These are phyloP conservation scores for Xiphophorus couchianus DNA, from an alignment of 2,113 vertebrate genomes.

Conservation along the genomic window DNA sequence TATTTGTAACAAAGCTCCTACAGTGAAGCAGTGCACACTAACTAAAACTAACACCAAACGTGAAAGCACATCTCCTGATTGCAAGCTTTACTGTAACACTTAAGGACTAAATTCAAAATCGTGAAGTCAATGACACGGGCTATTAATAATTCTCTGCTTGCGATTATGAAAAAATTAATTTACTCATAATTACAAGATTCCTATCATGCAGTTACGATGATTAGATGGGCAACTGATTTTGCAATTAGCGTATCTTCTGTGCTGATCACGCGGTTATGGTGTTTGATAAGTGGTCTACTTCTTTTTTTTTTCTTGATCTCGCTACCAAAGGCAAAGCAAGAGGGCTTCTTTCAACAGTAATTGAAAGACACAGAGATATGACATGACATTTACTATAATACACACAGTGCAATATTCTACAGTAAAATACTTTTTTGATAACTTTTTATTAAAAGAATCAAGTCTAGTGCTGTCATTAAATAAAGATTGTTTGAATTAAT, in stretches of 20 bases:
- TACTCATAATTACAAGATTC: conserved; percentile 10
- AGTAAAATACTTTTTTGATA: neutral
- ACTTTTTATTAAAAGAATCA: neutral
- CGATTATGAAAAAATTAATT: conserved; percentile 18
- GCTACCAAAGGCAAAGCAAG: neutral
- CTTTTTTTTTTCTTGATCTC: neutral
- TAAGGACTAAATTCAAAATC: neutral
- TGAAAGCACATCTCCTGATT: conserved; percentile 4
- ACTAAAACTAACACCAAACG: neutral
- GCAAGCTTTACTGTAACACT: neutral
- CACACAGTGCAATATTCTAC: neutral
- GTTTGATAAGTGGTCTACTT: neutral
- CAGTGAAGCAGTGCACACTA: neutral
- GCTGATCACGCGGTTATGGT: conserved; percentile 14
- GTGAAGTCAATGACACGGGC: neutral
- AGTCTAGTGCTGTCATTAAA: too few relatives aligned
- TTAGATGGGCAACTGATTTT: conserved; percentile 27
- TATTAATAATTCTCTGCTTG: conserved; percentile 9
- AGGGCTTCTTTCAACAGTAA: neutral
- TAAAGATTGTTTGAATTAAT: too few relatives aligned
- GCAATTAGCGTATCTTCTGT: conserved; percentile 9
- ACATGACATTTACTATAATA: neutral
- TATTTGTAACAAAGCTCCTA: neutral
- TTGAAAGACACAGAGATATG: neutral
- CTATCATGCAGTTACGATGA: conserved; percentile 21